Base-by-base conservation (phyloP, 1,140 invertebrate genomes). In the Drosophila equinoxialis region DNA sequence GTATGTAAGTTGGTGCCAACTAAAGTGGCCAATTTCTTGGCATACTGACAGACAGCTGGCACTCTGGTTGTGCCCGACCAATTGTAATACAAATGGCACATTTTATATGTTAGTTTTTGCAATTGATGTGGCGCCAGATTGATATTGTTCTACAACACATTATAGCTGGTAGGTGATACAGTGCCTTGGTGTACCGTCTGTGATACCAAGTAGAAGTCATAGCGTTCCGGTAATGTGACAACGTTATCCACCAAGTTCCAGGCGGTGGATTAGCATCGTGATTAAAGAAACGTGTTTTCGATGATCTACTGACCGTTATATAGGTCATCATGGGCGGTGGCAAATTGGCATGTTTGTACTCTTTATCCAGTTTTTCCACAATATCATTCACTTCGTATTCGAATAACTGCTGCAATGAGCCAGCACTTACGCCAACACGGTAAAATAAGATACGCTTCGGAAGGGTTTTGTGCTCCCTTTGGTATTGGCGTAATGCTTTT, bases 211-310 rank as follows among this genome's bases (percentile, higher is more conserved):
- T 94, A 98, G 79, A 97, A 98, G 78, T 98, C 97, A 68, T 96
- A 97, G 0, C 96, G 94, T 48, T 98, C 94, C 0, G 96, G 96
- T 48, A 95, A 92, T 0, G 98, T 99, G 1, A 99, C 94, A 14
- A 95, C 94, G 79, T 97, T 95, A 92, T 99, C 98, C 1, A 98
- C 95, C 6, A 98, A 0, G 97, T 98, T 13, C 98, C 98, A 4
- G 98, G 95, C 0, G 93, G 93, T 1, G 98, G 97, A 30, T 91
- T 89, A 10, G 57, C 17, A 0, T 45, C 48, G 13, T 55, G 60
- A 3, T 41, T 71, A 75, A 96, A 96, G 13, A 96, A 92, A 13
- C 95, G 91, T 0, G 96, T 95, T 68, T 96, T 96, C 8, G 96
- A 95, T 0, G 95, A 91, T 77, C 96, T 96, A 0, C 95, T 95